phyloP scores from a whole-genome alignment of 2,113 vertebrate species.

The Hippopotamus amphibius region DNA sequence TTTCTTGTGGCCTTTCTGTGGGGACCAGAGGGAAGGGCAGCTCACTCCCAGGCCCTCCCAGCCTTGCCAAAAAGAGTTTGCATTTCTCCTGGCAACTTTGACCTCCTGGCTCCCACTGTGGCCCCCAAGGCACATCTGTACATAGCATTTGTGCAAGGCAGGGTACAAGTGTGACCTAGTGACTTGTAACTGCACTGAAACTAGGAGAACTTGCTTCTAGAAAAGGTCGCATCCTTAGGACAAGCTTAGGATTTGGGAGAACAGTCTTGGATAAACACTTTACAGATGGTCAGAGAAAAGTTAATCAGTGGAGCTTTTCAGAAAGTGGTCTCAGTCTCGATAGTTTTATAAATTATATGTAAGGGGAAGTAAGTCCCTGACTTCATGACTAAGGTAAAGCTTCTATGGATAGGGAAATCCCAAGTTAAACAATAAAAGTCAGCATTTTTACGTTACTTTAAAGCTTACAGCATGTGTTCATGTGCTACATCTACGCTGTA shows the following conservation, averaged over 20 bases:
- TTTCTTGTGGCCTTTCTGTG: not conserved
- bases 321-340: not conserved
- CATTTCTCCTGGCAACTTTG: not conserved
- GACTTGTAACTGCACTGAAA: not conserved
- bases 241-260: not conserved
- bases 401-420: not conserved
- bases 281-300: not conserved
- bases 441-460: not conserved
- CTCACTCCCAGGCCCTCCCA: not conserved
- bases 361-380: not conserved
- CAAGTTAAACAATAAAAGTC: not conserved
- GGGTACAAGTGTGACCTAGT: not conserved
- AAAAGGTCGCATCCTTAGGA: not conserved
- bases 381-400: not conserved
- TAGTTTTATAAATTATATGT: not conserved
- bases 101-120: not conserved
- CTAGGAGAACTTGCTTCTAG: not conserved
- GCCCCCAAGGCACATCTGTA: not conserved
- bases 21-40: not conserved
- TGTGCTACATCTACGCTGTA: not conserved
- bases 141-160: not conserved
- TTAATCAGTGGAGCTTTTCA: not conserved
- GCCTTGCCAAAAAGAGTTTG: not conserved
- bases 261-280: not conserved
- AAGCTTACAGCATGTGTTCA: not conserved